Evolutionary conservation across 2,888 invertebrate species (phyloP).

Genomic region (Pachymerium ferrugineum): DNA sequence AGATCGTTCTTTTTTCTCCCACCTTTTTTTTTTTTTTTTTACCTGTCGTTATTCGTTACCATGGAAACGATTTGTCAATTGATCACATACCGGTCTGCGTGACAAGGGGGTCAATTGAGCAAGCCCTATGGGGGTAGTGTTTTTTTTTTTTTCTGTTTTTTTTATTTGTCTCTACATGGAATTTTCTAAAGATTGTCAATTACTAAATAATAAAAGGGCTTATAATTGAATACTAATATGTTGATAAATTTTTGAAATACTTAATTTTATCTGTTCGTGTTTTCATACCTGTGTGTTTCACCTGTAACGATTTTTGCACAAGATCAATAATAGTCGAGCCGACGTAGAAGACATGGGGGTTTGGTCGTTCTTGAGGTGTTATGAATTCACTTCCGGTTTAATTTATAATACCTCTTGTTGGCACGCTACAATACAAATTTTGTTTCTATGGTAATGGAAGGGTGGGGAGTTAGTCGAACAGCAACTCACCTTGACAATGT

Average conservation of each 20-base stretch:
- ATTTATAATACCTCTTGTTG: not conserved
- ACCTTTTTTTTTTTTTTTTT: too few relatives aligned
- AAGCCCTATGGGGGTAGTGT: not conserved
- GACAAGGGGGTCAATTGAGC: not conserved
- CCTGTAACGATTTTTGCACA: slow-evolving; percentile 9
- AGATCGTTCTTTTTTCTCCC: too few relatives aligned
- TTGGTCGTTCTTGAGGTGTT: slow-evolving; percentile 9
- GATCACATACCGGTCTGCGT: not conserved
- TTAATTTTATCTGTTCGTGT: not conserved
- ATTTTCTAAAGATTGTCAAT: too few relatives aligned
- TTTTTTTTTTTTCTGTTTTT: not conserved
- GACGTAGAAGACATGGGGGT: slow-evolving; percentile 1
- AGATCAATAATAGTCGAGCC: not conserved
- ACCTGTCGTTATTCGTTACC: not conserved
- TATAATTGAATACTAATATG: not conserved
- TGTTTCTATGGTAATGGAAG: not conserved
- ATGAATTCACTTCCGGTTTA: slow-evolving; percentile 3
- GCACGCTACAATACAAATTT: not conserved
- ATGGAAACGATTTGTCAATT: not conserved
- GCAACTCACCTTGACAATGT: too few relatives aligned
- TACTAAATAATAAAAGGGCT: too few relatives aligned
- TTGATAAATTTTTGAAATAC: not conserved
- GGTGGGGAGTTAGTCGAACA: not conserved
- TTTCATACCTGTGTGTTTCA: not conserved
- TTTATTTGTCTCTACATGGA: not conserved